Conservation (phyloP, 2,888 invertebrate genomes). For the Dichetophora obliterata region DNA sequence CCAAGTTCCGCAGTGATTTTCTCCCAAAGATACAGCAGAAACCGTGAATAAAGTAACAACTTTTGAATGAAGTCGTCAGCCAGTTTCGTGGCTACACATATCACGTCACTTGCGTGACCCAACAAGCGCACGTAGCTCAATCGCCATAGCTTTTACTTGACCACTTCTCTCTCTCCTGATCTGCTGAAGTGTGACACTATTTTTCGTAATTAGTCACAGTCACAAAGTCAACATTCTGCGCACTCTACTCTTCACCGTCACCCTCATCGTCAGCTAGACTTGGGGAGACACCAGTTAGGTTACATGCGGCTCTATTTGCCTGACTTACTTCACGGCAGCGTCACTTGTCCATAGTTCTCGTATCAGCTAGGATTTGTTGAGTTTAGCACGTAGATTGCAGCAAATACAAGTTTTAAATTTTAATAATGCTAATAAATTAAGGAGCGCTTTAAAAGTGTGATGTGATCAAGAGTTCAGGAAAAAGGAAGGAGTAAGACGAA, state of each 20-base stretch:
- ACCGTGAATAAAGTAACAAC: too few relatives aligned
- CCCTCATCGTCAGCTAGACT: background rate
- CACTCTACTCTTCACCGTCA: background rate
- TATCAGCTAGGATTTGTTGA: background rate
- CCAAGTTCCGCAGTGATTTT: constrained; percentile 45
- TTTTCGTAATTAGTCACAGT: constrained; percentile 65
- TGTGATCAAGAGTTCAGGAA: background rate
- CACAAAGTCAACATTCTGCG: constrained; percentile 57
- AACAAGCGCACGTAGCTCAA: constrained; percentile 2
- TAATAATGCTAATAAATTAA: constrained; percentile 32
- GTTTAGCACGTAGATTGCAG: background rate
- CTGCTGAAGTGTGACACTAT: constrained; percentile 58
- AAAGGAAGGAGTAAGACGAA: constrained; percentile 5
- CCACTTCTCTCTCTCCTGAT: constrained; percentile 44
- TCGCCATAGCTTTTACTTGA: background rate
- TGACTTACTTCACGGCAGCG: background rate
- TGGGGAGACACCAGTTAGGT: background rate
- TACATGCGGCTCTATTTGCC: background rate
- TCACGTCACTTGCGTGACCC: constrained; percentile 14
- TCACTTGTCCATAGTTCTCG: background rate
- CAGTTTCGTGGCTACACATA: background rate
- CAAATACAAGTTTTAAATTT: constrained; percentile 29
- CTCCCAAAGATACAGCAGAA: background rate
- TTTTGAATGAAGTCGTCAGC: constrained; percentile 13
- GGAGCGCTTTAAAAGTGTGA: background rate